Evolutionary conservation across 64 coral and sea anemone species (phyloP).

Genomic region (Stichodactyla helianthus): DNA sequence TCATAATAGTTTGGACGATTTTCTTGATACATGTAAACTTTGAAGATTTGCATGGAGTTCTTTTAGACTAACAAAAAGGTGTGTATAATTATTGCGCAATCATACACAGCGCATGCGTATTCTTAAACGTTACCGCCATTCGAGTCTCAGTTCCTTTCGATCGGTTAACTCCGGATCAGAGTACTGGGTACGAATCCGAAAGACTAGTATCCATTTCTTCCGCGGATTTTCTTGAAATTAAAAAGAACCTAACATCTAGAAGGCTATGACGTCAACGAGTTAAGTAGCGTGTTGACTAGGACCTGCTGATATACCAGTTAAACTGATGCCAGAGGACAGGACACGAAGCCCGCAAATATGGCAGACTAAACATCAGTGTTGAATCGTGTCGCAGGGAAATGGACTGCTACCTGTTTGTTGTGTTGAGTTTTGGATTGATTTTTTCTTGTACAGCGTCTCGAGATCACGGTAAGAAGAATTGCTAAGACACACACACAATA

Average conservation of each 20-base stretch:
- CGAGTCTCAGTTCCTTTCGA: not conserved
- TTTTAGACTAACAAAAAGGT: too few species aligned
- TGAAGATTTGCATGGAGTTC: too few species aligned
- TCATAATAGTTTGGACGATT: too few species aligned
- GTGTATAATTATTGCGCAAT: too few species aligned
- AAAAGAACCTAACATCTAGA: not conserved
- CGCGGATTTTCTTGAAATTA: not conserved
- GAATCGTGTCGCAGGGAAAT: not conserved
- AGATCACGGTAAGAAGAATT: not conserved
- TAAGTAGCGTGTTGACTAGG: not conserved
- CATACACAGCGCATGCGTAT: not conserved
- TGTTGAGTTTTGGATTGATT: not conserved
- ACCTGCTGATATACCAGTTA: slow-evolving; percentile 1
- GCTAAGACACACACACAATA: not conserved
- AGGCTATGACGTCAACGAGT: not conserved
- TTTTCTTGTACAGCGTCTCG: not conserved
- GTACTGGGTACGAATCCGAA: not conserved
- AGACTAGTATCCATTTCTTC: not conserved
- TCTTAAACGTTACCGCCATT: not conserved
- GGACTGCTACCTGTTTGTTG: slow-evolving; percentile 9
- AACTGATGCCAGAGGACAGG: not conserved
- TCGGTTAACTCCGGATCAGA: not conserved
- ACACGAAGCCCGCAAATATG: not conserved
- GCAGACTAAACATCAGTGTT: slow-evolving; percentile 1
- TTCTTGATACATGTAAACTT: too few species aligned